Base-by-base conservation (phyloP, 2,888 invertebrate genomes). In the Lottia gigantea region DNA sequence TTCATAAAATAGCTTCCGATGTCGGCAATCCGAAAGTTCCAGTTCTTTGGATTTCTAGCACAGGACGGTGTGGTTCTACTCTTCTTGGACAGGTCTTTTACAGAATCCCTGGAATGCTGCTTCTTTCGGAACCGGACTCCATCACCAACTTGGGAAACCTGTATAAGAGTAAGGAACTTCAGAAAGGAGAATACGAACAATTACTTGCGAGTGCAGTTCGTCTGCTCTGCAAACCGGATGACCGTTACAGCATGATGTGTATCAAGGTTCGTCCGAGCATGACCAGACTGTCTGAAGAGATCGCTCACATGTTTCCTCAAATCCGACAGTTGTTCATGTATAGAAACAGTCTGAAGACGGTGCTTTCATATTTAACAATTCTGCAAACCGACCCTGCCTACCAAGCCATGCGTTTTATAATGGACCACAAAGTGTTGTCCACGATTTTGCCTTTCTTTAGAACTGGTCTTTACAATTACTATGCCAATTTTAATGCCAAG, bases 1-100 rank as follows among this genome's bases (percentile, higher is more conserved):
- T 85, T 70, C 82, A 84, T 71, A 84, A 83, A 70, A 79, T 83
- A 23, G 84, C 84, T 7, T 82, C 83, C 31, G 84, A 84, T 71
- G 74, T 84, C 8, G 85, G 86, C 19, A 77, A 80, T 40, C 86
- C 86, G 0, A 75, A 80, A 46, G 74, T 83, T n/a, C 82, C 83
- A 1, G 80, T 84, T 2, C 76, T 83, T 31, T 78, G 83, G 78
- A 72, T 85, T 26, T 78, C 81, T 47, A 82, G 79, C 64, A 83
- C 85, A 1, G 81, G 83, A 12, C 76, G 83, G 40, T 83, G 84
- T 70, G 86, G 86, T 8, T 81, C 85, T 23, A 80, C 85, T 1
- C 74, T 84, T 2, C 67, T 86, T 45, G 76, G 79, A n/a, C 78
- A 83, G 66, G 82, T 85, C 67, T 82, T 83, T 73, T 80, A 79